phyloP scores from a whole-genome alignment of 2,888 invertebrate species.

The Microdon myrmicae region DNA sequence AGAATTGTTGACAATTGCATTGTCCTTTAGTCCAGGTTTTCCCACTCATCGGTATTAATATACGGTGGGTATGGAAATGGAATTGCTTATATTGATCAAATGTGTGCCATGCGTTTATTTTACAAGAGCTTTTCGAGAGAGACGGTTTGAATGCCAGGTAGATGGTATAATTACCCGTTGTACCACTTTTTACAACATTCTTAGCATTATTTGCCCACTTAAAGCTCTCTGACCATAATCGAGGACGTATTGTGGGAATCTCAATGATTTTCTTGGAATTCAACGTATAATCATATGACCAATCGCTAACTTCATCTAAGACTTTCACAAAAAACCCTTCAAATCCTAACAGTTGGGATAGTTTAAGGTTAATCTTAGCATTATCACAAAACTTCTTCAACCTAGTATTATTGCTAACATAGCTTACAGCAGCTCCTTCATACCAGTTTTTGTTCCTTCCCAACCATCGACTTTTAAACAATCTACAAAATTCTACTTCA shows the following conservation, averaged over 20 bases:
- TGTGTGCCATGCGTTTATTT: too few species aligned
- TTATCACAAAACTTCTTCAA: background rate
- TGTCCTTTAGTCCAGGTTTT: background rate
- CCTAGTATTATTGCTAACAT: background rate
- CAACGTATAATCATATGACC: background rate
- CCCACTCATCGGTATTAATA: background rate
- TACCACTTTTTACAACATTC: background rate
- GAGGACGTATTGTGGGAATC: background rate
- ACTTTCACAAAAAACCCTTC: background rate
- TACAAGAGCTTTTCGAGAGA: too few species aligned
- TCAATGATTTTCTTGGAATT: background rate
- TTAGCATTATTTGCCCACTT: slow-evolving; percentile 2
- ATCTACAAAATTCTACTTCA: background rate
- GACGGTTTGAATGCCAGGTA: too few species aligned
- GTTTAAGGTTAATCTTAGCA: background rate
- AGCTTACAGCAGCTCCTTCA: background rate
- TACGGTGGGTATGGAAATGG: background rate
- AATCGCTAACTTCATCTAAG: background rate
- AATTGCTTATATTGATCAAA: too few species aligned
- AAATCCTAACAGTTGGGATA: background rate
- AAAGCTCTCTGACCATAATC: background rate
- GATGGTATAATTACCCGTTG: background rate
- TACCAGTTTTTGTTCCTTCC: background rate
- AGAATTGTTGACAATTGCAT: slow-evolving; percentile 1
- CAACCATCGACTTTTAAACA: background rate